Evolutionary conservation across 2,797 vertebrate species (phyloP), one percentile per base, ranked within the genome.

Genomic region (Nothura maculosa): DNA sequence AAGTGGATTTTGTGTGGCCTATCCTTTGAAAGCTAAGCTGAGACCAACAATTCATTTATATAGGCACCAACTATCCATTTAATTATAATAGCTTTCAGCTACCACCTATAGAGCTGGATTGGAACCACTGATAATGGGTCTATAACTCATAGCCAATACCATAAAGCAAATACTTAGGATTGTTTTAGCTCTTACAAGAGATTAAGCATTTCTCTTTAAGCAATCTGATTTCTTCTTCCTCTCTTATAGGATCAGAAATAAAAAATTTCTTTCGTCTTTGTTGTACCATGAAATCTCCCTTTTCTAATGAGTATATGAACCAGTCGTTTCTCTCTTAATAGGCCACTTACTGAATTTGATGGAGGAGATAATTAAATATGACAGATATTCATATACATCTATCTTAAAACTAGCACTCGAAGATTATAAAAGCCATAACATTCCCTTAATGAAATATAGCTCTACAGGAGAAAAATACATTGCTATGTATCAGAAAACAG

Each of bases 351-450:
- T 90, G 96, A 96, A 96, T 62, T 43, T 96, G 97, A 98, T 94
- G 94, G 95, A 97, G 91, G 87, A 97, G 97, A 95, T 96, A 96
- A 97, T 97, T 97, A 97, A 98, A 98, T 78, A 76, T 97, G 97
- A 97, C 93, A 92, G 92, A 97, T 96, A 97, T 68, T 93, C 54
- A 7, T 24, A 92, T 92, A 95, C 68, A 93, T 97, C 97, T 97
- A 96, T 96, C 97, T 97, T 96, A 91, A 97, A 97, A 95, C 81
- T 95, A 96, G 94, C 96, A 96, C 95, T 96, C 95, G 93, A 95
- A 97, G 96, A 97, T 97, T 97, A 90, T 95, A 96, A 97, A 97
- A 96, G 85, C 94, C 94, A 72, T 97, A 96, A 93, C 94, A 88
- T 96, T 69, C 64, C 70, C 81, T 83, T 93, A 90, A 96, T 96